Evolutionary conservation across 2,888 invertebrate genomes (phyloP), one percentile per base, ranked within the genome.

Genomic region (Elegia similella): DNA sequence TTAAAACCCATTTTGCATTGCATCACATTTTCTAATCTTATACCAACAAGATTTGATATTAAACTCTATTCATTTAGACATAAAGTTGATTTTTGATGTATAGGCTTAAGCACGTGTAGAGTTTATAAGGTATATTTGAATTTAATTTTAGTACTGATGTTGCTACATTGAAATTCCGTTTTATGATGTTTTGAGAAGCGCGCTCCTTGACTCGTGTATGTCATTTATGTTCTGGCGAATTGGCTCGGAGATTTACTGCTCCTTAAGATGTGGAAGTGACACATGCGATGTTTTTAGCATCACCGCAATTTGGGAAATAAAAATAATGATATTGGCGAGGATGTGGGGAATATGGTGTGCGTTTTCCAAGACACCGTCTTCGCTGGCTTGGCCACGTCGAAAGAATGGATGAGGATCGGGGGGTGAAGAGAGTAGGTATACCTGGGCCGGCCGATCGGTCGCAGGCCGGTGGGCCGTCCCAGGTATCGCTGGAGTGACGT

Each of bases 211-310:
- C 32, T n/a, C 17, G 46, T 12, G 56, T 47, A 57, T 59, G 55
- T 52, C 60, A 57, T 62, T 60, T 43, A 52, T 52, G 55, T 23
- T 59, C 48, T 3, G 44, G 38, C 50, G 42, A 57, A 52, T 59
- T 54, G 48, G 55, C 38, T 52, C 13, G 12, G 17, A 44, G 55
- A 59, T 60, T 62, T 62, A 60, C 54, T 34, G 50, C 38, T 56
- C 47, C 57, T 58, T 43, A 54, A 46, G 52, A 56, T 47, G 54
- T 58, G 48, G 16, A 32, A 32, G 23, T 42, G 47, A 54, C 47
- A 53, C 32, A 30, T 10, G 17, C 42, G 42, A 29, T 57, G 16
- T 56, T 43, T 52, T 43, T 50, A n/a, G 6, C 42, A 12, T 10
- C 38, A n/a, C 38, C 3, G 12, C 10, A 38, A 12, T n/a, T 38